Base-by-base conservation (phyloP, 2,113 vertebrate genomes). In the Nesoenas mayeri region DNA sequence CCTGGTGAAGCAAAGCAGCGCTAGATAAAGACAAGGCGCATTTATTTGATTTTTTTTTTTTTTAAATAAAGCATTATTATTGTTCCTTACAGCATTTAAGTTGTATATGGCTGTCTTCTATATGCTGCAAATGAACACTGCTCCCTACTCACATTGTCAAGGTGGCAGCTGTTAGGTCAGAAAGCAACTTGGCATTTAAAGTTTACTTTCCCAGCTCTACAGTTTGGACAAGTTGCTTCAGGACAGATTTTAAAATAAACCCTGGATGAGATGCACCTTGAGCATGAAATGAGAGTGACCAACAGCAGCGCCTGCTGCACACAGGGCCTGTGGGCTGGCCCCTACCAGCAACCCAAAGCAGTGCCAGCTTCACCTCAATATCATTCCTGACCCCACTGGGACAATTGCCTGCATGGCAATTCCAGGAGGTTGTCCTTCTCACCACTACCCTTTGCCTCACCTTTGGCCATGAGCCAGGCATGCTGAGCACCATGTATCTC, bases 241-340 rank as follows among this genome's bases (percentile, higher is more conserved):
- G 81, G 80, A 2, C 66, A 66, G 15, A 69, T 85, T 88, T 87
- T 88, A 79, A 89, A 91, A 94, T 36, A 77, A 90, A 83, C n/a
- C 11, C n/a, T 67, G 10, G 74, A 58, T 1, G 7, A 87, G 15
- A 15, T 17, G 5, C 31, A 85, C 44, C 17, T 36, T 67, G 16
- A 92, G 17, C 21, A 36, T 20, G 8, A 82, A 86, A 57, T 0
- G 1, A 53, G 6, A 74, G 48, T 6, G 10, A 15, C 13, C 81
- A 66, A 64, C 21, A 44, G 11, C 29, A 75, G 38, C 78, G 32
- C 25, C 62, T 57, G 16, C 22, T 53, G 40, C 25, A 79, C 1
- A 5, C 26, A 89, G 9, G 17, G 56, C 28, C 32, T 3, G 5
- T 81, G 48, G 32, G 34, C 29, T 65, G 34, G 42, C 34, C 29